phyloP scores from a whole-genome alignment of 1,140 invertebrate species.

The Eupristina koningsbergeri region DNA sequence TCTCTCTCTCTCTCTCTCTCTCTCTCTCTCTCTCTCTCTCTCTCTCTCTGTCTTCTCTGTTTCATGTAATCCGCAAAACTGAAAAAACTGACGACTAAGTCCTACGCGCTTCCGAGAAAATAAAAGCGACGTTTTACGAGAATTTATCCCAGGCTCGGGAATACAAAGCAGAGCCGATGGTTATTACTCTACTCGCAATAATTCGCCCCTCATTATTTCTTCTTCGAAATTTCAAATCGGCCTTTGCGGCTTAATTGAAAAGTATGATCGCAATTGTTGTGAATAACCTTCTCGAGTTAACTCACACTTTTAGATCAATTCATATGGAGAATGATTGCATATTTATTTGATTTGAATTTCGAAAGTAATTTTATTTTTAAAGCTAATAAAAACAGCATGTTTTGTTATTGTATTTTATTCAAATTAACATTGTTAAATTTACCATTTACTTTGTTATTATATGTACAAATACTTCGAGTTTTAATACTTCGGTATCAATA shows the following conservation, averaged over 20 bases:
- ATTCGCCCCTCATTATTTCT: background rate
- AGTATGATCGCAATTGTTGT: background rate
- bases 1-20: too few relatives aligned
- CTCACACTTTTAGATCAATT: too few relatives aligned
- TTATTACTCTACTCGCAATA: background rate
- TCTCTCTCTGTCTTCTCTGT: background rate
- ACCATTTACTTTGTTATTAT: background rate
- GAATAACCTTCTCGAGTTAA: background rate
- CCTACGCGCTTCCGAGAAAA: background rate
- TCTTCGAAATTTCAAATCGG: background rate
- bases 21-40: too few relatives aligned
- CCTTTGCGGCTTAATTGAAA: background rate
- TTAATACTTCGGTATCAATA: background rate
- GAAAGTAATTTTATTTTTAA: background rate
- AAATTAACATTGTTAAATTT: background rate
- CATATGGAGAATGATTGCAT: too few relatives aligned
- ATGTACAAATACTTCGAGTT: background rate
- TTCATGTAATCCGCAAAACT: background rate
- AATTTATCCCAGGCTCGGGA: background rate
- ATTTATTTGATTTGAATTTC: background rate
- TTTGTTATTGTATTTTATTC: background rate
- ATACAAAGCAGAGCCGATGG: background rate
- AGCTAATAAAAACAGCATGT: background rate
- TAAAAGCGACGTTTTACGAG: constrained; percentile 9
- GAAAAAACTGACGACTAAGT: background rate